Conservation (phyloP, 2,888 invertebrate species). For the Caenorhabditis sinica region DNA sequence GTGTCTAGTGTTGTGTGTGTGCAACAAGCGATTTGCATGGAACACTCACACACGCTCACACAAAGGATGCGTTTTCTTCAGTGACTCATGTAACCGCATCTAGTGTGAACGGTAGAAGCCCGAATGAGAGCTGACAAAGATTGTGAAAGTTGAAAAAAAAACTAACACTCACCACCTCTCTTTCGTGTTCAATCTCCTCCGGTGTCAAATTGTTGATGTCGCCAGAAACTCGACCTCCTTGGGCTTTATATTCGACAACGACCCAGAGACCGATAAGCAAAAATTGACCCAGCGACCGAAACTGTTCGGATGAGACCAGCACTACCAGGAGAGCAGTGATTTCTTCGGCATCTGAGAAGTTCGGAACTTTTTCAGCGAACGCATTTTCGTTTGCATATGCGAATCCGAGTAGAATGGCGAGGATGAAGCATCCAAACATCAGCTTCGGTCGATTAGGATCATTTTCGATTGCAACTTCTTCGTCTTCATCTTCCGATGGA, state of each 20-base stretch:
- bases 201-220: background rate
- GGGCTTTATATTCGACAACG: background rate
- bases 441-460: background rate
- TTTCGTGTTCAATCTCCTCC: background rate
- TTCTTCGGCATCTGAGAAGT: background rate
- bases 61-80: no score
- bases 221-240: constrained; percentile 20
- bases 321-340: background rate
- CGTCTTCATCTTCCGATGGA: background rate
- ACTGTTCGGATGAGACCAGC: constrained; percentile 9
- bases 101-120: no score
- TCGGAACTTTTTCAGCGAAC: background rate
- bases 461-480: background rate
- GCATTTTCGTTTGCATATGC: background rate
- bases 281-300: constrained; percentile 8
- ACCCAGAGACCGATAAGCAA: constrained; percentile 28
- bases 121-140: no score
- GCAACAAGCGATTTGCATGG: no score
- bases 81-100: no score
- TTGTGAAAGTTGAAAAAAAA: no score
- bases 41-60: no score
- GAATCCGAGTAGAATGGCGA: constrained; percentile 13
- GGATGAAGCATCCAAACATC: constrained; percentile 22
- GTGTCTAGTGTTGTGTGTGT: background rate
- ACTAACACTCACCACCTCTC: background rate